Evolutionary conservation across 2,113 vertebrate genomes (phyloP).

Genomic region (Phaetusa simplex): DNA sequence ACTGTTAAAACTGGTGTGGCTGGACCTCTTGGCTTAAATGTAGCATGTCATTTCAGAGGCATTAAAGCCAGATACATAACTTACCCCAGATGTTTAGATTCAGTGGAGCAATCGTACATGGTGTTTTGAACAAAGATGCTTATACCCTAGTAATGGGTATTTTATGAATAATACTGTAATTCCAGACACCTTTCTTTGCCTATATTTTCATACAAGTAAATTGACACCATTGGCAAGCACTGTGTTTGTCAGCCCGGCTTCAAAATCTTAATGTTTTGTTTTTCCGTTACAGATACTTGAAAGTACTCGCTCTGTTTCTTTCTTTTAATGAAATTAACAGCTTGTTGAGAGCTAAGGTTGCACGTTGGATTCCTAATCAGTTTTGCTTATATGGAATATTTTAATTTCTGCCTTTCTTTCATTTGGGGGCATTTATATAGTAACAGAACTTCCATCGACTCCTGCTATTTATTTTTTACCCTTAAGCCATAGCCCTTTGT

Average conservation of each 20-base stretch:
- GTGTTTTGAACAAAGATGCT: not conserved
- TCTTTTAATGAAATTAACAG: slow-evolving; percentile 2
- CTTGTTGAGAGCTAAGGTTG: slow-evolving; percentile 9
- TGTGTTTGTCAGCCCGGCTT: not conserved
- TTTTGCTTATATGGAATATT: not conserved
- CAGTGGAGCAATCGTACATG: not conserved
- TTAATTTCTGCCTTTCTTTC: not conserved
- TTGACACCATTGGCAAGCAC: not conserved
- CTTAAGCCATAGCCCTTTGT: slow-evolving; percentile 53
- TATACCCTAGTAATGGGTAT: not conserved
- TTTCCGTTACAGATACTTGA: not conserved
- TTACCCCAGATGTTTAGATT: slow-evolving; percentile 43
- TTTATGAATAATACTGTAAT: not conserved
- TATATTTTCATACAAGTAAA: not conserved
- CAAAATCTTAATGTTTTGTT: not conserved
- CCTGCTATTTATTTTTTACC: slow-evolving; percentile 49
- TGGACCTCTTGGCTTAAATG: not conserved
- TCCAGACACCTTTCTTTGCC: not conserved
- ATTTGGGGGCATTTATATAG: not conserved
- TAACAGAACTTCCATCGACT: slow-evolving; percentile 35
- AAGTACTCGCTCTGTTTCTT: not conserved
- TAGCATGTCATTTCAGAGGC: slow-evolving; percentile 38
- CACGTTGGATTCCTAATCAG: not conserved
- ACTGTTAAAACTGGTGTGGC: slow-evolving; percentile 12
- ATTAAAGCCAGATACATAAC: slow-evolving; percentile 13